Evolutionary conservation across 2,113 vertebrate species (phyloP), one percentile per base, ranked within the genome.

Genomic region (Trachemys scripta): DNA sequence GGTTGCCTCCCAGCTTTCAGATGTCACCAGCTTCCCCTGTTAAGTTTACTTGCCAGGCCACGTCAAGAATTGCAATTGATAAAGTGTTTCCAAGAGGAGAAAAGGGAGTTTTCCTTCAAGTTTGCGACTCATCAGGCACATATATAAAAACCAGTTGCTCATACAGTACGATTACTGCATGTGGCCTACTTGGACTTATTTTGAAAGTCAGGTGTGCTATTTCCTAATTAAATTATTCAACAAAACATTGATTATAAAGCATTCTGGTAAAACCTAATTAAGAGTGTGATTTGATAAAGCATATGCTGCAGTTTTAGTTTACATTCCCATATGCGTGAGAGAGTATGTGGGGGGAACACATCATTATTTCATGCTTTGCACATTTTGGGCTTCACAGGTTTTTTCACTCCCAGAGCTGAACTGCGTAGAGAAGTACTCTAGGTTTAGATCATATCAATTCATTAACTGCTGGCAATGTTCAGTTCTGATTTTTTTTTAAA

Each of bases 361-460:
- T 89, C 90, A 92, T 90, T 90, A 85, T 69, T 92, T 93, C 93
- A 54, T 38, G 86, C 89, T 91, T 89, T 93, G 92, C 80, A 94
- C 59, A 78, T 29, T 88, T 92, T 31, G 81, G 56, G 80, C 88
- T 96, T 96, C 87, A 81, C 17, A 56, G 22, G 4, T 9, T 72
- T 96, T 84, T 92, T 51, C 22, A 80, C 96, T 95, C 75, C 86
- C 89, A 95, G 96, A 96, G 97, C 88, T 97, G 96, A 98, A 98
- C 98, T 98, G 97, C 90, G 97, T 95, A 96, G 95, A 97, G 95
- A 95, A 97, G 92, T 96, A 98, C 97, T 98, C 89, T 97, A 98
- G 98, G 96, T 94, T 96, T 85, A 97, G 98, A 98, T 98, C 98
- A 98, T 97, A 98, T 97, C 97, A 98, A 98, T 99, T 98, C 98